phyloP scores from a whole-genome alignment of 2,888 invertebrate genomes.

The Helobdella robusta region DNA sequence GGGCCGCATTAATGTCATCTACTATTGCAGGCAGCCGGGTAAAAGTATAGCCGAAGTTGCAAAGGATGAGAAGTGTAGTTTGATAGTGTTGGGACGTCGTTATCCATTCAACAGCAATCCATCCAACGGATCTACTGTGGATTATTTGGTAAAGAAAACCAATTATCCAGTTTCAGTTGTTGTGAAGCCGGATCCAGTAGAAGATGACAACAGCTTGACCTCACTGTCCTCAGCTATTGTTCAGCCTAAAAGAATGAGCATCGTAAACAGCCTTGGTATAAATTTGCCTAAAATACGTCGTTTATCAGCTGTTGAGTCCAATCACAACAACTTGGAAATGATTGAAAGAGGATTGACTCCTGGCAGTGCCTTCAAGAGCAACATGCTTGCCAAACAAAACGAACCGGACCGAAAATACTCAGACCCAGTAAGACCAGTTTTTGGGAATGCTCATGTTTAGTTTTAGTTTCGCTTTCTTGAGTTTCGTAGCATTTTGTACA shows the following conservation, averaged over 20 bases:
- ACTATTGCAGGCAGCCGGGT: constrained; percentile 6
- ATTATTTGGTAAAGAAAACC: neutral
- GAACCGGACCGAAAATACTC: too few species aligned
- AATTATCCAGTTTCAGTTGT: constrained; percentile 8
- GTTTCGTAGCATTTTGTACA: too few species aligned
- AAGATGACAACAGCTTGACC: constrained; percentile 11
- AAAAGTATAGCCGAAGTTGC: constrained; percentile 11
- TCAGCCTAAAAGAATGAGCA: constrained; percentile 3
- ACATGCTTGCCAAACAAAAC: too few species aligned
- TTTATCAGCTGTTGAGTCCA: too few species aligned
- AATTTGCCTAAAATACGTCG: neutral
- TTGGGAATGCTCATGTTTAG: too few species aligned
- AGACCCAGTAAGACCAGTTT: too few species aligned
- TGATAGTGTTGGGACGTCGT: neutral
- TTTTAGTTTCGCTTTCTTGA: too few species aligned
- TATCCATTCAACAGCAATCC: neutral
- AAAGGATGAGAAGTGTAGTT: constrained; percentile 3
- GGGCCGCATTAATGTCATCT: constrained; percentile 12
- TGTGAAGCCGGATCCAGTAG: constrained; percentile 7
- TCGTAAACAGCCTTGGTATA: neutral
- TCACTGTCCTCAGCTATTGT: constrained; percentile 11
- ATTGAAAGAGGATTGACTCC: neutral
- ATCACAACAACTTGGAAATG: constrained; percentile 1
- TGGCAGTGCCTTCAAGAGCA: too few species aligned
- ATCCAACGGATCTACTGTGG: neutral